Percentiles rank a stretch among this genome's conserved stretches.
Evolutionary conservation across 2,797 vertebrate genomes (phyloP).

Genomic region (Zalophus californianus): DNA sequence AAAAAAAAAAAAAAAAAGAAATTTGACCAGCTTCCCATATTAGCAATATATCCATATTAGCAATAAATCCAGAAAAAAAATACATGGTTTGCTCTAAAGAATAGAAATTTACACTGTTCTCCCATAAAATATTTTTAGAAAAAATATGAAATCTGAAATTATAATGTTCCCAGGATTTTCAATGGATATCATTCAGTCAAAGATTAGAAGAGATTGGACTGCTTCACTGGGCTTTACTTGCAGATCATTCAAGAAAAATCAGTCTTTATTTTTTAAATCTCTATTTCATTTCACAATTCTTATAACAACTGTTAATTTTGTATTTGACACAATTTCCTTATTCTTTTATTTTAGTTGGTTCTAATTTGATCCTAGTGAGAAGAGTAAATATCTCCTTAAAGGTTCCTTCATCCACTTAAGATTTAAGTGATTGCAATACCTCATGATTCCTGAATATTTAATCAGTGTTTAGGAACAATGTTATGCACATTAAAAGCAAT

Average conservation of each 20-base stretch:
- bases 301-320: neutral
- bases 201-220: neutral
- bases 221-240: neutral
- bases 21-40: neutral
- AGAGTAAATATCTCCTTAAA: neutral
- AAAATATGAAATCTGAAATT: neutral
- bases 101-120: neutral
- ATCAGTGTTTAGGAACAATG: neutral
- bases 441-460: constrained; percentile 2
- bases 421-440: neutral
- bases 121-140: neutral
- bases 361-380: neutral
- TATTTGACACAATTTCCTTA: neutral
- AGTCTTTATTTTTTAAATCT: neutral
- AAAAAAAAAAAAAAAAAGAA: neutral
- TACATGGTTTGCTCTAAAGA: neutral
- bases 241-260: neutral
- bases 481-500: neutral
- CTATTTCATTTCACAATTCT: constrained; percentile 18
- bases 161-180: neutral
- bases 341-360: constrained; percentile 20
- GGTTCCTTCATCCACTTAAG: neutral
- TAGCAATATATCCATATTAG: neutral
- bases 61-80: neutral
- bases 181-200: neutral